Base-by-base conservation (phyloP, 2,797 vertebrate genomes). In the Adrianichthys oophorus region DNA sequence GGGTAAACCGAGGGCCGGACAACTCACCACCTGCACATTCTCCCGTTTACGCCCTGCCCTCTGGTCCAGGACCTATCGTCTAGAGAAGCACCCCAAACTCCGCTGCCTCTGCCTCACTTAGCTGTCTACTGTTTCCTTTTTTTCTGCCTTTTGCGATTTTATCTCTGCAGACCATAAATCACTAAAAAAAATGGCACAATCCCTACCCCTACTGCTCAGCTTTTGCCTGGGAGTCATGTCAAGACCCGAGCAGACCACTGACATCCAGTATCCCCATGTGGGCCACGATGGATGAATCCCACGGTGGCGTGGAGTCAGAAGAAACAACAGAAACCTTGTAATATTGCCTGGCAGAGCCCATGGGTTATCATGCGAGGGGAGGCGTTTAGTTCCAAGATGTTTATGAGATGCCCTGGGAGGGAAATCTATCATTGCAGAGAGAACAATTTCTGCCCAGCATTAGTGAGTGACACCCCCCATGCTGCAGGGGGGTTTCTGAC, bases 311-410 rank as follows among this genome's bases (percentile, higher is more conserved):
- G 42, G 81, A 76, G 80, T 81, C 70, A 68, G 62, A 58, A 70
- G 80, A 85, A 89, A 92, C 89, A 88, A 87, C 83, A 80, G 83
- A 78, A 82, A 86, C 68, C 84, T 85, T 90, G 88, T 91, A 84
- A 84, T 79, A 77, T 70, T 69, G 68, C 59, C 69, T 75, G 74
- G 56, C 50, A 80, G 69, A 65, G 84, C 83, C 87, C 72, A 72
- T 42, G 64, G 89, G 82, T 75, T 71, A 83, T 82, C 75, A 74
- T 67, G 55, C 49, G 59, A 41, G 44, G 45, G 19, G 29, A 37
- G 4, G 15, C 0, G 48, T 72, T 72, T 52, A 55, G 62, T 62
- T 71, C 79, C 66, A 68, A 83, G 79, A 88, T 79, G 83, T 85
- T 84, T 85, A 86, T 78, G 78, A 80, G 76, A 79, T 71, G 85